Conservation (phyloP, 2,113 vertebrate genomes). For the Illadopsis cleaveri region DNA sequence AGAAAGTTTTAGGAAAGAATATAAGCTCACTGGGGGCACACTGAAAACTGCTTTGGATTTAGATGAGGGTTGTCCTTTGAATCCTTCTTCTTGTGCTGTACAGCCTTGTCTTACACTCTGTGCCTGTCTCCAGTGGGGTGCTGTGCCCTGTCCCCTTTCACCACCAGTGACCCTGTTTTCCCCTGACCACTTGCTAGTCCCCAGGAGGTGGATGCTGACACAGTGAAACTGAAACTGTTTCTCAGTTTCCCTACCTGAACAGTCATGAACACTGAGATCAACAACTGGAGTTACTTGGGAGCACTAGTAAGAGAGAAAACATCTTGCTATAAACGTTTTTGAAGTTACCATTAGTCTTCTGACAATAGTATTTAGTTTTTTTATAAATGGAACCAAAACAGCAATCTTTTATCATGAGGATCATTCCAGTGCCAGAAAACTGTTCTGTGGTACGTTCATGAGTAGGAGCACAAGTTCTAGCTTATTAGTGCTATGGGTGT, state of each 20-base stretch:
- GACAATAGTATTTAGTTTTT: background rate
- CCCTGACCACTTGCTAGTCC: background rate
- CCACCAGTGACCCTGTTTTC: background rate
- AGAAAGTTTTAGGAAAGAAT: background rate
- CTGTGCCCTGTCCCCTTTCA: background rate
- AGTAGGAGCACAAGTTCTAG: background rate
- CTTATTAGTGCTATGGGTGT: background rate
- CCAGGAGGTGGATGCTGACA: background rate
- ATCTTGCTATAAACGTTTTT: background rate
- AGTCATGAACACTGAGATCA: background rate
- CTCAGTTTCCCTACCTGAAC: background rate
- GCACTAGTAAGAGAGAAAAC: background rate
- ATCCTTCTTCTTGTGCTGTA: background rate
- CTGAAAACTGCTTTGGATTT: background rate
- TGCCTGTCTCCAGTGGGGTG: accelerated
- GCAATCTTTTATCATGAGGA: background rate
- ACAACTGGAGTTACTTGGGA: background rate
- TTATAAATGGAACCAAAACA: background rate
- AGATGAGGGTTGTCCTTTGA: background rate
- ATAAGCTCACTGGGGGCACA: background rate
- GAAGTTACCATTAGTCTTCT: background rate
- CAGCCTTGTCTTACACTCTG: background rate
- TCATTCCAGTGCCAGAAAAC: background rate
- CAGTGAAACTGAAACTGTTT: background rate
- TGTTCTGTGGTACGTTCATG: background rate